phyloP scores from a whole-genome alignment of 1,140 invertebrate species.

The Drosophila biarmipes region DNA sequence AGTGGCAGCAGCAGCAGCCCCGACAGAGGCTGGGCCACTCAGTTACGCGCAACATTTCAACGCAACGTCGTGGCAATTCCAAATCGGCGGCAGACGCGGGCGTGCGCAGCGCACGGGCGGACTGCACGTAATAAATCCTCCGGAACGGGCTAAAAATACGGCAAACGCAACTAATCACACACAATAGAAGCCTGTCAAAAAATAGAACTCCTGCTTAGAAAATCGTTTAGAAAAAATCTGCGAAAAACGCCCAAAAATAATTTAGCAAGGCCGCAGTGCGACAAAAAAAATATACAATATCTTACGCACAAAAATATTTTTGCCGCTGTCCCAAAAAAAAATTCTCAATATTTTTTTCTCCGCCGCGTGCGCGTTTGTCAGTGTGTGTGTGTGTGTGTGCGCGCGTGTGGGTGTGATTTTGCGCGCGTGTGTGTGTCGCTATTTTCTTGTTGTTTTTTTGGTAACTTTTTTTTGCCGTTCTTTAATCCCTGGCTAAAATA shows the following conservation, averaged over 20 bases:
- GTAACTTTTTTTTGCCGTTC: slow-evolving; percentile 36
- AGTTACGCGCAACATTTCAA: slow-evolving; percentile 75
- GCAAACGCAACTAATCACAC: slow-evolving; percentile 20
- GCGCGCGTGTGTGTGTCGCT: slow-evolving; percentile 46
- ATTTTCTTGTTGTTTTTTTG: slow-evolving; percentile 59
- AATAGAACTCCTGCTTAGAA: not conserved
- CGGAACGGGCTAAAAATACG: slow-evolving; percentile 55
- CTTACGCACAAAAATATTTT: slow-evolving; percentile 16
- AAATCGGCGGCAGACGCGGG: slow-evolving; percentile 62
- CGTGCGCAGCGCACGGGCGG: slow-evolving; percentile 69
- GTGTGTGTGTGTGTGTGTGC: slow-evolving; percentile 25
- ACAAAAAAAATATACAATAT: not conserved
- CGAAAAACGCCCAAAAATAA: not conserved
- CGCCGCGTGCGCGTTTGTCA: slow-evolving; percentile 41
- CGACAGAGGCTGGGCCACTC: slow-evolving; percentile 22
- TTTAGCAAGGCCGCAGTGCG: not conserved
- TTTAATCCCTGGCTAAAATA: slow-evolving; percentile 35
- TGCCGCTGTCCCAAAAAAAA: slow-evolving; percentile 31
- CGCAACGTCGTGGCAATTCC: slow-evolving; percentile 69
- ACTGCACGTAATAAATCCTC: slow-evolving; percentile 47
- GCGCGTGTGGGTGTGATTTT: slow-evolving; percentile 43
- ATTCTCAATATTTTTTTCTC: slow-evolving; percentile 42
- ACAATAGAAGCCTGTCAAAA: slow-evolving; percentile 10
- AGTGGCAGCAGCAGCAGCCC: slow-evolving; percentile 1
- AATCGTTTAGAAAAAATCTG: not conserved